Evolutionary conservation across 2,113 vertebrate species (phyloP).

Genomic region (Dryoscopus gambensis): DNA sequence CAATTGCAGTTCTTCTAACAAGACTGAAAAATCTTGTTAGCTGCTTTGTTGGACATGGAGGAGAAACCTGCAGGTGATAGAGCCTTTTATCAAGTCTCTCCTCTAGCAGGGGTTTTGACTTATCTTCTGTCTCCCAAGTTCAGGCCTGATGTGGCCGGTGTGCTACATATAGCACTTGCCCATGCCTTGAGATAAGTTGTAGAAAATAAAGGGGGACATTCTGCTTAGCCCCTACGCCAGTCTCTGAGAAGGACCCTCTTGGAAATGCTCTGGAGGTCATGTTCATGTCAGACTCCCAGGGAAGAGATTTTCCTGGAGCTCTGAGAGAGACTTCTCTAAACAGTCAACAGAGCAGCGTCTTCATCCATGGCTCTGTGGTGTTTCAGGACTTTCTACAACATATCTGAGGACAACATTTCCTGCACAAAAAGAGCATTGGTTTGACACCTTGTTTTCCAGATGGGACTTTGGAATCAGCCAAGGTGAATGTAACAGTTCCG

Average conservation of each 20-base stretch:
- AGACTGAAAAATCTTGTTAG: neutral
- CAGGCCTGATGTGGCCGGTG: neutral
- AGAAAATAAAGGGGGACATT: neutral
- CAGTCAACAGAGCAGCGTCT: neutral
- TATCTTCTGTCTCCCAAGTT: neutral
- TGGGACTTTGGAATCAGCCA: neutral
- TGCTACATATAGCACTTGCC: neutral
- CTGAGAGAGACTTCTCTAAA: neutral
- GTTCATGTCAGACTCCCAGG: neutral
- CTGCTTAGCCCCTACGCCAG: neutral
- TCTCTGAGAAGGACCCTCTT: neutral
- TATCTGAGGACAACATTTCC: neutral
- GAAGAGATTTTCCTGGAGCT: neutral
- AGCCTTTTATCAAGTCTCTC: neutral
- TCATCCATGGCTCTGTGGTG: neutral
- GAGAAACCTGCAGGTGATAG: neutral
- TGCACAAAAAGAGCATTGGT: neutral
- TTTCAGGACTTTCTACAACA: neutral
- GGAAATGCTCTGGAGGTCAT: neutral
- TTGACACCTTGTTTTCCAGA: neutral
- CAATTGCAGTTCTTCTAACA: neutral
- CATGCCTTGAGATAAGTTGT: neutral
- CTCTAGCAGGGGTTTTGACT: neutral
- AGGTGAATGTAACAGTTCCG: neutral
- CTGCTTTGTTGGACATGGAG: neutral